Evolutionary conservation across 2,113 vertebrate genomes (phyloP).

Genomic region (Jaculus jaculus): DNA sequence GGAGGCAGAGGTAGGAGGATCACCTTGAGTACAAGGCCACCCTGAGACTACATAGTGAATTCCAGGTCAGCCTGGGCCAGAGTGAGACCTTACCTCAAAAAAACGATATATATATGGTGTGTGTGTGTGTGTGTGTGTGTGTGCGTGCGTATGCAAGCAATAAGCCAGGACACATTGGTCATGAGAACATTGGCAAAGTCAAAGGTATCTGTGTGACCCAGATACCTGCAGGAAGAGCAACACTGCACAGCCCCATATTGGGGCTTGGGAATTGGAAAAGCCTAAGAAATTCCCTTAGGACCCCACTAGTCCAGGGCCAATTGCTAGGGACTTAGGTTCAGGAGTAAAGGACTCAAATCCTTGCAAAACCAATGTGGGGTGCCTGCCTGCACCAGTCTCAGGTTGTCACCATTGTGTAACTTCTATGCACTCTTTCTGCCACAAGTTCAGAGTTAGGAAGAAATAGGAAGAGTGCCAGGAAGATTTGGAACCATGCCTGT

Average conservation of each 20-base stretch:
- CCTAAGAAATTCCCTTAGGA: not conserved
- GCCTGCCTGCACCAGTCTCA: too few species aligned
- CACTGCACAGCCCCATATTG: fast-evolving
- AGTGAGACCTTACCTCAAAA: too few species aligned
- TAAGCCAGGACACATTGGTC: not conserved
- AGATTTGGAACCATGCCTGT: not conserved
- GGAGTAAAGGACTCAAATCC: not conserved
- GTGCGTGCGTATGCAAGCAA: too few species aligned
- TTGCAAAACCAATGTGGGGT: not conserved
- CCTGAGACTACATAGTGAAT: too few species aligned
- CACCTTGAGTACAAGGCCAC: too few species aligned
- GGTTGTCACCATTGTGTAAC: not conserved
- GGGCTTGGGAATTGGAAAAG: not conserved
- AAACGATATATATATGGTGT: too few species aligned
- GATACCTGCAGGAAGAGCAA: fast-evolving
- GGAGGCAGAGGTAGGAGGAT: too few species aligned
- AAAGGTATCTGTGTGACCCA: not conserved
- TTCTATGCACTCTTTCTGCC: not conserved
- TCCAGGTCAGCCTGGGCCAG: too few species aligned
- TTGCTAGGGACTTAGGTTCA: fast-evolving
- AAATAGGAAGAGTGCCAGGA: not conserved
- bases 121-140: too few species aligned
- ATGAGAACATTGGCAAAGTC: fast-evolving
- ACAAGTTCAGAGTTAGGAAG: not conserved
- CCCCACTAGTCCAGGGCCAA: fast-evolving